Percentiles rank a stretch among this genome's conserved stretches.
These are phyloP conservation scores for Spialia ferax DNA, from an alignment of 2,888 invertebrate genomes.

Conservation along the genomic window DNA sequence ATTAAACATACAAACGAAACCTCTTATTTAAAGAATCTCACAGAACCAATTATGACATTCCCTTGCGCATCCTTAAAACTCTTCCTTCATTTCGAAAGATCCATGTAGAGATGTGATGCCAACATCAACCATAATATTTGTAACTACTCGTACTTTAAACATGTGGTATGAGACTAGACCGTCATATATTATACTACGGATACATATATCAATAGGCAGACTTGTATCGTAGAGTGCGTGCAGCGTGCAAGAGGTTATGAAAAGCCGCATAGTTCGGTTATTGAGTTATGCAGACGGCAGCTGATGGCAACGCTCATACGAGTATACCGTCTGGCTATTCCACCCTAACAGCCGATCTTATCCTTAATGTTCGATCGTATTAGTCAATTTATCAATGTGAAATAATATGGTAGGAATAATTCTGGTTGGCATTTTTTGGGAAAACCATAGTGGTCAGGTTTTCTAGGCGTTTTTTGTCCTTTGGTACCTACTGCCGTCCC, in stretches of 20 bases:
- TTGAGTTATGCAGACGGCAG: conserved; percentile 81
- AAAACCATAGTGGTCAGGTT: neutral
- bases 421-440: neutral
- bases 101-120: too few relatives aligned
- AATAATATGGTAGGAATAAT: neutral
- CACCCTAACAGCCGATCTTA: conserved; percentile 16
- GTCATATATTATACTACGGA: neutral
- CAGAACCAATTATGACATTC: too few relatives aligned
- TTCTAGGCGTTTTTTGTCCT: neutral
- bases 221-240: conserved; percentile 18
- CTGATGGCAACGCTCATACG: conserved; percentile 55
- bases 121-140: too few relatives aligned
- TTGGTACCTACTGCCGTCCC: too few relatives aligned
- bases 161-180: neutral
- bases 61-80: too few relatives aligned
- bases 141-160: neutral
- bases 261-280: conserved; percentile 75
- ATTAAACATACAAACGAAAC: too few relatives aligned
- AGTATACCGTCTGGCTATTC: conserved; percentile 57
- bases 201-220: neutral
- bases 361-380: neutral
- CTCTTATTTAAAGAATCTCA: too few relatives aligned
- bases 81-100: too few relatives aligned
- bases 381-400: too few relatives aligned
- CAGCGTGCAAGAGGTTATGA: conserved; percentile 52